A percentile compares a stretch with the other conserved stretches of the same genome.
Evolutionary conservation across 2,113 vertebrate genomes (phyloP).

Genomic region (Pelobates fuscus): DNA sequence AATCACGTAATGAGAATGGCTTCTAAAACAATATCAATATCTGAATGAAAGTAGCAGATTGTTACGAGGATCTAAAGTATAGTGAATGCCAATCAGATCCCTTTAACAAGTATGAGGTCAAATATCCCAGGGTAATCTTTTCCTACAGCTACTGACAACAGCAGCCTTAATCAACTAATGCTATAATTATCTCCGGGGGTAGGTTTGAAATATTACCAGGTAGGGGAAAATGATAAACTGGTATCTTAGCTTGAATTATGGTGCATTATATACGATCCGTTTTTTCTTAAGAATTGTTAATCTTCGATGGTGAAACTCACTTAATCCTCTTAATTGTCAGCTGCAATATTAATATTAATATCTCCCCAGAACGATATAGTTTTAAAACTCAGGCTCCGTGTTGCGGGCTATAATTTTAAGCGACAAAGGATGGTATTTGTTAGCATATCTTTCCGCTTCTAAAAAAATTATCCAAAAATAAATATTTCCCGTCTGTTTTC

Average conservation of each 20-base stretch:
- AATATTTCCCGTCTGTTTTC: not conserved
- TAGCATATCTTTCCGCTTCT: not conserved
- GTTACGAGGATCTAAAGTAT: conserved; percentile 26
- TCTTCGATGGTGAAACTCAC: conserved; percentile 17
- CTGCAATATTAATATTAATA: conserved; percentile 27
- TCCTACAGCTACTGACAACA: conserved; percentile 36
- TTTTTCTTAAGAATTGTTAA: conserved; percentile 7
- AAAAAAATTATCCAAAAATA: not conserved
- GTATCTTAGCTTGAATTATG: conserved; percentile 1
- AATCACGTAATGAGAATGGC: conserved; percentile 21
- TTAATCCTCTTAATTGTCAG: conserved; percentile 25
- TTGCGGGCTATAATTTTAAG: not conserved
- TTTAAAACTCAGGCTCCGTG: not conserved
- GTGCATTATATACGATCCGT: not conserved
- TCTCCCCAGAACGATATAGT: conserved; percentile 10
- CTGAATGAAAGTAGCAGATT: conserved; percentile 28
- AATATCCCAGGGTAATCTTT: conserved; percentile 33
- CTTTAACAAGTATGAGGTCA: conserved; percentile 46
- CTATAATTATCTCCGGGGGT: conserved; percentile 25
- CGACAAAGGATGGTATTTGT: not conserved
- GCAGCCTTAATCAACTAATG: conserved; percentile 48
- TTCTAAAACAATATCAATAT: conserved; percentile 31
- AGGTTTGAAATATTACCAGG: conserved; percentile 12
- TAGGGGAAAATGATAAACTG: conserved; percentile 12
- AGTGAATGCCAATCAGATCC: conserved; percentile 36